phyloP scores from a whole-genome alignment of 2,113 vertebrate species.

The Elachura formosa region DNA sequence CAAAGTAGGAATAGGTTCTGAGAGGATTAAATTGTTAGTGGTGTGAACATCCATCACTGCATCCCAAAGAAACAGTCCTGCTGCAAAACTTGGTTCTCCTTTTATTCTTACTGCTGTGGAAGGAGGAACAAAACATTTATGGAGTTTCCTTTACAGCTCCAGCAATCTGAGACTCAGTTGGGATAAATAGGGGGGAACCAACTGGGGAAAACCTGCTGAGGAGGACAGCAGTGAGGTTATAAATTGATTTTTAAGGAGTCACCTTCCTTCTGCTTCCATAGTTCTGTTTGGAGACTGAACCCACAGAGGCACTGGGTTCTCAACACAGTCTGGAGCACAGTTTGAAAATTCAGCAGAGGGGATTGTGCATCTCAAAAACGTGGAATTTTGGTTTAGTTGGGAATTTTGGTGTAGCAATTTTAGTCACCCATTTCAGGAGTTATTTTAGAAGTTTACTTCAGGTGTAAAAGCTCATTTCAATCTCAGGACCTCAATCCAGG shows the following conservation, averaged over 20 bases:
- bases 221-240: neutral
- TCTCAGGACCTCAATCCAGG: neutral
- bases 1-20: neutral
- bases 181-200: neutral
- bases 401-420: neutral
- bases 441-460: neutral
- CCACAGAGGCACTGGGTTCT: neutral
- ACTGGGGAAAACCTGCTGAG: neutral
- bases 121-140: neutral
- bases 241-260: neutral
- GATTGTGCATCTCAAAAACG: neutral
- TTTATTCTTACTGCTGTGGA: neutral
- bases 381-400: neutral
- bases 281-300: neutral
- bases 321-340: neutral
- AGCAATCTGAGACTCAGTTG: neutral
- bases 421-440: neutral
- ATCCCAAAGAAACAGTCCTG: neutral
- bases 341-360: neutral
- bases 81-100: neutral
- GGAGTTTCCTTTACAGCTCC: neutral
- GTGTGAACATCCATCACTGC: neutral
- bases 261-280: neutral
- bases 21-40: neutral
- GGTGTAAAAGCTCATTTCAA: neutral